Evolutionary conservation across 53 echinoderm and acorn worm species (phyloP), one percentile per base, ranked within the genome.

Genomic region (Arbacia lixula): DNA sequence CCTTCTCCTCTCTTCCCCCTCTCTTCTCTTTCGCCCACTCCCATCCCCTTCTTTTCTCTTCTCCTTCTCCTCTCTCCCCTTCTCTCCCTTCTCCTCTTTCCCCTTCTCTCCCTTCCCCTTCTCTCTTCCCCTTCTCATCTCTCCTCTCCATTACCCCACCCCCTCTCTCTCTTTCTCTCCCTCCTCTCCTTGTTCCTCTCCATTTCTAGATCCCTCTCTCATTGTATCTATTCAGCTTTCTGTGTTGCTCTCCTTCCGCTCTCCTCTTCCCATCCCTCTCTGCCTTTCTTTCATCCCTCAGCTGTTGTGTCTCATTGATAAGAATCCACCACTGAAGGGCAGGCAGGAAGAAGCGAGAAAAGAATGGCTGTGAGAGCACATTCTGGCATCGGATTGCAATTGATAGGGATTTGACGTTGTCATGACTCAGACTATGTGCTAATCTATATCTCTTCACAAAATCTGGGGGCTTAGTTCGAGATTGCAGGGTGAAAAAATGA

Each of bases 321-420:
- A 68, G 29, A 46, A 71, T 71, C 71, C 49, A 66, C 2, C 66
- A 6, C n/a, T 16, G 66, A 66, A 66, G 71, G 71, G 50, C 71
- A 46, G 28, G 46, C 46, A 14, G 8, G 6, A 14, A 14, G 8
- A 46, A 46, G 12, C 8, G 46, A 46, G 8, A 46, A 71, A 38
- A 49, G 50, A 66, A 66, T 71, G 71, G 42, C 71, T 42, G 40
- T 71, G 71, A 43, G n/a, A 29, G 42, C 71, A 46, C 42, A 71
- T 41, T 27, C 39, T 71, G 71, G 71, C 71, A 71, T 71, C 29
- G 50, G 71, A 71, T 71, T 71, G 71, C 71, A 43, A 41, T 71
- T 71, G 71, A 71, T 71, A 71, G 71, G 68, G 71, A 71, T 71
- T n/a, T n/a, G n/a, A n/a, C n/a, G n/a, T n/a, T n/a, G n/a, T n/a